These are phyloP conservation scores for Sclerurus mexicanus DNA, from an alignment of 2,113 vertebrate genomes.

Conservation along the genomic window DNA sequence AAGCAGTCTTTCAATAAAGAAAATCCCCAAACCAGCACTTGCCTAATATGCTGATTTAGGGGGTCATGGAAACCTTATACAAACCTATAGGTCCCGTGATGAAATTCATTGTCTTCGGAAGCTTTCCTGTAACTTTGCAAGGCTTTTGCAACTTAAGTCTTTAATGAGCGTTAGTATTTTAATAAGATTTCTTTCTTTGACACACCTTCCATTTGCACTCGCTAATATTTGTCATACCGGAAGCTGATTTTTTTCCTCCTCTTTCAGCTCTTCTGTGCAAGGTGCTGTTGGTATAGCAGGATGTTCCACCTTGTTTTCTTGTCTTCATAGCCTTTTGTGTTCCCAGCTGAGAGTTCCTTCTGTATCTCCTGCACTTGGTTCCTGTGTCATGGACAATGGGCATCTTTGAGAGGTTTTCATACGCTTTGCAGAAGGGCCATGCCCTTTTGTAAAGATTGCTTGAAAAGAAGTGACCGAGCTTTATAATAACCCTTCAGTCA, in stretches of 20 bases:
- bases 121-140: slow-evolving; percentile 9
- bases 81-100: background rate
- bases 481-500: background rate
- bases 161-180: slow-evolving; percentile 45
- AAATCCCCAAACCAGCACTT: background rate
- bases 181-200: slow-evolving; percentile 37
- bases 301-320: background rate
- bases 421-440: accelerated
- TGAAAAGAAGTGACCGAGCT: slow-evolving; percentile 28
- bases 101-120: background rate
- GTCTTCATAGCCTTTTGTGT: background rate
- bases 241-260: background rate
- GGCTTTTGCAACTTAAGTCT: slow-evolving; percentile 31
- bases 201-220: slow-evolving; percentile 37
- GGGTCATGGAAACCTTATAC: background rate
- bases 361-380: background rate
- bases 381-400: background rate
- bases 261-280: background rate
- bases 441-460: background rate
- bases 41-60: background rate
- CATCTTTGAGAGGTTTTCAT: slow-evolving; percentile 25
- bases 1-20: background rate
- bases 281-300: background rate
- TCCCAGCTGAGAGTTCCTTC: background rate
- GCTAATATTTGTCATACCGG: background rate